These are phyloP conservation scores for Actenoides lindsayi DNA, from an alignment of 2,113 vertebrate species.

Conservation along the genomic window DNA sequence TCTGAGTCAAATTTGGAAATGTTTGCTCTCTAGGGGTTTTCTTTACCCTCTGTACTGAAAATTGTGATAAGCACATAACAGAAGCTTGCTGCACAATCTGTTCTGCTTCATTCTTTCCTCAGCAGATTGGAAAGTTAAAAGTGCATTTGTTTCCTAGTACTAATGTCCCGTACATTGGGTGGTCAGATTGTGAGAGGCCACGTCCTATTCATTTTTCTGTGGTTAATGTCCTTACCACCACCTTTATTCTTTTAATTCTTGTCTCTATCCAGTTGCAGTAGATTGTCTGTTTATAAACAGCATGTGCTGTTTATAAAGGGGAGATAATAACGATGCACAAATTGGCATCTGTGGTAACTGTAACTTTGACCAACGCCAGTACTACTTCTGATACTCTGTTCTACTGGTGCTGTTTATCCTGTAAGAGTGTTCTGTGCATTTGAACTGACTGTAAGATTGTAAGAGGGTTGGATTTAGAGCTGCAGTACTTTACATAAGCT, in stretches of 20 bases:
- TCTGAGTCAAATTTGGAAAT: background rate
- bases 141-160: background rate
- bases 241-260: background rate
- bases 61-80: background rate
- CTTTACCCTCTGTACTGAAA: background rate
- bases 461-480: background rate
- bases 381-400: background rate
- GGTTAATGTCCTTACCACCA: background rate
- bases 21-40: background rate
- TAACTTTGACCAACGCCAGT: background rate
- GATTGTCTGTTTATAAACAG: background rate
- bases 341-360: background rate
- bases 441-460: background rate
- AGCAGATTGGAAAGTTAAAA: background rate
- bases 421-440: background rate
- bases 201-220: background rate
- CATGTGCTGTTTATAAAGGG: background rate
- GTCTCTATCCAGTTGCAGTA: background rate
- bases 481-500: background rate
- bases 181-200: fast-evolving
- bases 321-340: background rate
- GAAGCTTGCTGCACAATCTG: background rate
- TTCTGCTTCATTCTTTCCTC: background rate
- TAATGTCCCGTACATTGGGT: background rate
- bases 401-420: background rate